These are phyloP conservation scores for Capromys pilorides DNA, from an alignment of 2,797 vertebrate genomes.

Conservation along the genomic window DNA sequence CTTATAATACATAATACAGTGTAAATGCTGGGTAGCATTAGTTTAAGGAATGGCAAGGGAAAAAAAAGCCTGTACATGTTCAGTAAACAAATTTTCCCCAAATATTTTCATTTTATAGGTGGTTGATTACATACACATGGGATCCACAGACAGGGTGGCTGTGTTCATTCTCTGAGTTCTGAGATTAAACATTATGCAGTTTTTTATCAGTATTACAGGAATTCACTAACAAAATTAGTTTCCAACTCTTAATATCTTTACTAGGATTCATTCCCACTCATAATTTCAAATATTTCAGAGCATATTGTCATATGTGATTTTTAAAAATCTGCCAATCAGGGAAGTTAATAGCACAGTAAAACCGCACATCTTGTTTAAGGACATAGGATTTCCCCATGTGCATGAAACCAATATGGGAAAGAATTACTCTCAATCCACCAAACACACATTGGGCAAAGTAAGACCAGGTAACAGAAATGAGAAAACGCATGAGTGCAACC, in stretches of 20 bases:
- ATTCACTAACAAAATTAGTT: slow-evolving; percentile 41
- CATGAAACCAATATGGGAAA: slow-evolving; percentile 41
- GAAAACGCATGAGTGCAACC: background rate
- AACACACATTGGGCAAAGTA: background rate
- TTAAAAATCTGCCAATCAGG: slow-evolving; percentile 8
- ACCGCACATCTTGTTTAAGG: slow-evolving; percentile 17
- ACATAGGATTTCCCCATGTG: background rate
- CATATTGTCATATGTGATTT: background rate
- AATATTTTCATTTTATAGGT: background rate
- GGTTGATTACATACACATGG: background rate
- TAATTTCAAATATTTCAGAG: slow-evolving; percentile 31
- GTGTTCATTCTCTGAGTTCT: slow-evolving; percentile 26
- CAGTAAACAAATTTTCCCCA: background rate
- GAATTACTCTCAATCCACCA: background rate
- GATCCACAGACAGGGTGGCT: background rate
- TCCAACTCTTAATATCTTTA: slow-evolving; percentile 52
- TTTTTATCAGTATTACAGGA: slow-evolving; percentile 32
- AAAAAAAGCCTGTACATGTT: background rate
- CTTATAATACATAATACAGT: background rate
- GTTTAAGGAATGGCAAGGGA: background rate
- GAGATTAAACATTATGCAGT: slow-evolving; percentile 21
- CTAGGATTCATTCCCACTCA: background rate
- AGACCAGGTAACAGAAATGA: background rate
- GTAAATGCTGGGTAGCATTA: background rate
- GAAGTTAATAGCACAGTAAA: slow-evolving; percentile 56